Evolutionary conservation across 2,797 vertebrate genomes (phyloP).

Genomic region (Falco columbarius): DNA sequence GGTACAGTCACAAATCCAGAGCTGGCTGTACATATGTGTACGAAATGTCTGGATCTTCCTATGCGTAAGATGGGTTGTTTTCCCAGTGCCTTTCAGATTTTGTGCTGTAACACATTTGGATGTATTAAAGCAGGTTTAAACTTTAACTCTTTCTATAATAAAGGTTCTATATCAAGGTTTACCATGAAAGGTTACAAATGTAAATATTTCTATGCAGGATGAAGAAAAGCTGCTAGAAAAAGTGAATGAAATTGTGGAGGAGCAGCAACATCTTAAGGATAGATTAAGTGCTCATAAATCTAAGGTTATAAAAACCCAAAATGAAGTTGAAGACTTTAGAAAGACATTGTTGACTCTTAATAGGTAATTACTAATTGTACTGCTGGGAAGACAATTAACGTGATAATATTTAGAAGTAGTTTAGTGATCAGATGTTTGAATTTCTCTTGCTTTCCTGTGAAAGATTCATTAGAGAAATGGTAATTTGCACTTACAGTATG

Average conservation of each 20-base stretch:
- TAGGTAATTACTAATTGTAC: conserved; percentile 78
- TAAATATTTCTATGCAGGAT: conserved; percentile 74
- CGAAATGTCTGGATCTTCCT: not conserved
- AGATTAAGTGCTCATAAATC: conserved; percentile 76
- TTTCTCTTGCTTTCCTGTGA: not conserved
- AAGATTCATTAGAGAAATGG: not conserved
- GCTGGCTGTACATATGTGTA: not conserved
- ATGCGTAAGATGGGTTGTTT: not conserved
- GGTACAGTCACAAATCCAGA: not conserved
- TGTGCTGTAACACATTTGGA: not conserved
- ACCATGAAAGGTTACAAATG: not conserved
- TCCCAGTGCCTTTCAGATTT: not conserved
- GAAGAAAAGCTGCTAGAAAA: conserved; percentile 80
- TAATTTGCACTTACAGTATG: not conserved
- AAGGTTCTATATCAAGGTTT: not conserved
- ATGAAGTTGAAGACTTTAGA: conserved; percentile 81
- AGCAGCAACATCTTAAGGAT: conserved; percentile 79
- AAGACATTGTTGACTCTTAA: conserved; percentile 77
- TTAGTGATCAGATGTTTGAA: not conserved
- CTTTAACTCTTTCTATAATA: not conserved
- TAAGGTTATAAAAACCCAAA: conserved; percentile 76
- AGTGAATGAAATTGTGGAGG: conserved; percentile 78
- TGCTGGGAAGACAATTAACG: not conserved
- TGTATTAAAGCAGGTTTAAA: not conserved
- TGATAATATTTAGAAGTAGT: not conserved